These are phyloP conservation scores for Linnaemya vulpina DNA, from an alignment of 2,888 invertebrate species.

Conservation along the genomic window DNA sequence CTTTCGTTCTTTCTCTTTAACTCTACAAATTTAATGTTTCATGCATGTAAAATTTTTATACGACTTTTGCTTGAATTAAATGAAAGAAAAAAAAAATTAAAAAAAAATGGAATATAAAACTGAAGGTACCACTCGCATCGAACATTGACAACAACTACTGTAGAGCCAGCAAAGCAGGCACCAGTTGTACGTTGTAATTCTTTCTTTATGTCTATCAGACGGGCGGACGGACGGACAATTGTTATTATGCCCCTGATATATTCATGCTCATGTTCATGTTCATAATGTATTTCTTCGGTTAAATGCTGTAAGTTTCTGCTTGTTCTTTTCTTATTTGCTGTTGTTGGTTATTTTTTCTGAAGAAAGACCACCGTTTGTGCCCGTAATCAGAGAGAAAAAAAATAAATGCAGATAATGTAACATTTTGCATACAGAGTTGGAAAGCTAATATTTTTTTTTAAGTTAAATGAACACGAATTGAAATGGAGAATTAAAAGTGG, in stretches of 20 bases:
- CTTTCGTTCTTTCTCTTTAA: slow-evolving; percentile 53
- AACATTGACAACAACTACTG: slow-evolving; percentile 63
- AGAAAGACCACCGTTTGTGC: slow-evolving; percentile 62
- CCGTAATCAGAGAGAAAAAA: slow-evolving; percentile 9
- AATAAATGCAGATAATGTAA: slow-evolving; percentile 27
- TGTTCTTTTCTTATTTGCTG: background rate
- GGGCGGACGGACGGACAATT: slow-evolving; percentile 14
- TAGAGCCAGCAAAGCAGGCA: slow-evolving; percentile 31
- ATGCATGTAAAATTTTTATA: slow-evolving; percentile 64
- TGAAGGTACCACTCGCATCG: slow-evolving; percentile 51
- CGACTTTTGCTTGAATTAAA: slow-evolving; percentile 42
- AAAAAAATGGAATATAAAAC: slow-evolving; percentile 20
- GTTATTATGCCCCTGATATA: slow-evolving; percentile 22
- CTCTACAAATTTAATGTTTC: slow-evolving; percentile 67
- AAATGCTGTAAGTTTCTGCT: slow-evolving; percentile 46
- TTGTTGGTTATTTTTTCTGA: too few species aligned
- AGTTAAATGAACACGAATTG: too few species aligned
- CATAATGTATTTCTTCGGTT: slow-evolving; percentile 56
- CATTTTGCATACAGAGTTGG: slow-evolving; percentile 52
- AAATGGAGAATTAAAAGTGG: too few species aligned
- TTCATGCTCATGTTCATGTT: slow-evolving; percentile 62
- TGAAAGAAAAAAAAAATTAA: slow-evolving; percentile 4
- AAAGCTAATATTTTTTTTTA: background rate
- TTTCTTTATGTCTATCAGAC: slow-evolving; percentile 30
- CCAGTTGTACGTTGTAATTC: slow-evolving; percentile 45